Conservation (phyloP, 2,113 vertebrate species). For the Cyprinodon brontotheroides region DNA sequence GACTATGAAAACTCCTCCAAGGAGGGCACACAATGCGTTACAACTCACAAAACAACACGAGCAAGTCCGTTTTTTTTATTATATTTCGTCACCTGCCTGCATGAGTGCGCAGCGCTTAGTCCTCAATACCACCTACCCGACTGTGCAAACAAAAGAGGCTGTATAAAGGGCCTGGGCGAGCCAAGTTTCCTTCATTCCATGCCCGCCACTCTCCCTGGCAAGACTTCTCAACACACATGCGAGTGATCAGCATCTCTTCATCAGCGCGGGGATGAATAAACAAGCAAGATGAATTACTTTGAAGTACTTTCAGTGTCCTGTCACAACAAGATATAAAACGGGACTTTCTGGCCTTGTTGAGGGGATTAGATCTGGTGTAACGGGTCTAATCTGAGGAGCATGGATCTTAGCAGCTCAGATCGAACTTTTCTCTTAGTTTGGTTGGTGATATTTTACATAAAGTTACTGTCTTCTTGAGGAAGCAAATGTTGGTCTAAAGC, state of each 20-base stretch:
- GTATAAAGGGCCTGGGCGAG: conserved; percentile 52
- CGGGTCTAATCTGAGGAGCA: background rate
- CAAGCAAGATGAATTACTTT: conserved; percentile 21
- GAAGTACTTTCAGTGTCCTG: conserved; percentile 12
- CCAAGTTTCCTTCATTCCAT: conserved; percentile 58
- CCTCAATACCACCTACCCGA: conserved; percentile 65
- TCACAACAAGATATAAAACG: conserved; percentile 35
- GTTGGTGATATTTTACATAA: background rate
- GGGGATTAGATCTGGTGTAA: conserved; percentile 26
- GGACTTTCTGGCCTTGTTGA: conserved; percentile 9
- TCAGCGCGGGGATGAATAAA: conserved; percentile 32
- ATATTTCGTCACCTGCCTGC: conserved; percentile 58
- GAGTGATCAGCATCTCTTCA: conserved; percentile 57
- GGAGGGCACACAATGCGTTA: conserved; percentile 18
- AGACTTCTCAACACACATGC: conserved; percentile 52
- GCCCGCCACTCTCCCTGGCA: conserved; percentile 56
- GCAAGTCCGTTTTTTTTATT: conserved; percentile 59
- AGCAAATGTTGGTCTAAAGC: conserved; percentile 11
- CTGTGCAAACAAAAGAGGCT: conserved; percentile 72
- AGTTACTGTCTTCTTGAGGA: background rate
- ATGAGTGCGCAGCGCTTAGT: conserved; percentile 48
- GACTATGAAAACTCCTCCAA: conserved; percentile 3
- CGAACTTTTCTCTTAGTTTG: background rate
- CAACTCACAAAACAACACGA: conserved; percentile 55
- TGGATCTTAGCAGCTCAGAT: background rate